These are phyloP conservation scores for Zoanthus sansibaricus DNA, from an alignment of 92 coral and sea anemone species.

Conservation along the genomic window DNA sequence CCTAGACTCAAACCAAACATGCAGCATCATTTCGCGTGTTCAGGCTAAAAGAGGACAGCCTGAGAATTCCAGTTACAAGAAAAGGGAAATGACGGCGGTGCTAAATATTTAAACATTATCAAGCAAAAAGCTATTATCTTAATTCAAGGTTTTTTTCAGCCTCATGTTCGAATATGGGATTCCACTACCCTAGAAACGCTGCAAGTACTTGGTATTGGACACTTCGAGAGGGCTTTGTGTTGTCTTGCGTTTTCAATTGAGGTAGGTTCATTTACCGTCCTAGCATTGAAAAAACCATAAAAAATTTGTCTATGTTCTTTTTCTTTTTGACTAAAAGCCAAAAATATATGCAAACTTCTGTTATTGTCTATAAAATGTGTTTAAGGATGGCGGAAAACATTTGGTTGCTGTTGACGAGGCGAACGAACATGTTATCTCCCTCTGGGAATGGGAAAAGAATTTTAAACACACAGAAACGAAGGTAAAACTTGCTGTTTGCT, in stretches of 20 bases:
- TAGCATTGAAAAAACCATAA: neutral
- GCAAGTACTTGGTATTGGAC: slow-evolving; percentile 79
- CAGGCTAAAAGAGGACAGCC: too few relatives aligned
- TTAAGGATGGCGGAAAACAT: slow-evolving; percentile 75
- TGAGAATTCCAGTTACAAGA: too few relatives aligned
- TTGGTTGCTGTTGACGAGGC: slow-evolving; percentile 80
- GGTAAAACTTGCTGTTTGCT: slow-evolving; percentile 27
- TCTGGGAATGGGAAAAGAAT: slow-evolving; percentile 88
- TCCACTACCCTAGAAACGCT: slow-evolving; percentile 70
- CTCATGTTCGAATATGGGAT: slow-evolving; percentile 84
- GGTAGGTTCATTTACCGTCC: slow-evolving; percentile 39
- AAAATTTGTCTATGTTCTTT: neutral
- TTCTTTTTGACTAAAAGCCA: neutral
- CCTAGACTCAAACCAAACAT: too few relatives aligned
- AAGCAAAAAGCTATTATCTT: too few relatives aligned
- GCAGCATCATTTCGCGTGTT: too few relatives aligned
- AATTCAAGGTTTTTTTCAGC: slow-evolving; percentile 37
- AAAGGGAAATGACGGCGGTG: too few relatives aligned
- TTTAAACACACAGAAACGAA: slow-evolving; percentile 70
- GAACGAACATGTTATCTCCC: slow-evolving; percentile 76
- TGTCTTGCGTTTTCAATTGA: slow-evolving; percentile 78
- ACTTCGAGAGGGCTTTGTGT: slow-evolving; percentile 76
- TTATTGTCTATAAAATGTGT: neutral
- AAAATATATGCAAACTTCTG: too few relatives aligned
- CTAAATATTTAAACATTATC: too few relatives aligned